A percentile compares a stretch with the other conserved stretches of the same genome.
Evolutionary conservation across 2,888 invertebrate species (phyloP).

Genomic region (Pachliopta kotzebuea): DNA sequence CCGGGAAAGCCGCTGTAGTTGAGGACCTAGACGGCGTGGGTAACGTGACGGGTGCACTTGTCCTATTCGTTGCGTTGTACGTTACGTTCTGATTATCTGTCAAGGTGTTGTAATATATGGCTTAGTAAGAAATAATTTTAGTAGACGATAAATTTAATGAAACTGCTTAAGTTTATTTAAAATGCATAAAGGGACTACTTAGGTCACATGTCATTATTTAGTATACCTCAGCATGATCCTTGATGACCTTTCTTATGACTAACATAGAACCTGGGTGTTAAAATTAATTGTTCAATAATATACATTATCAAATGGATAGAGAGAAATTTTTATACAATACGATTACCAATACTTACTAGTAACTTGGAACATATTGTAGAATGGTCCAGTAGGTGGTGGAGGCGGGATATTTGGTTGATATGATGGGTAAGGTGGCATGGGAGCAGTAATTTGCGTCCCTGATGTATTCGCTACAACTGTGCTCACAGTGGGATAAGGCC

Average conservation of each 20-base stretch:
- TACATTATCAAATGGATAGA: background rate
- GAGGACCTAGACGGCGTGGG: conserved; percentile 4
- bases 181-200: background rate
- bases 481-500: conserved; percentile 3
- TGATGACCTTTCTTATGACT: background rate
- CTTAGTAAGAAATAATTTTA: background rate
- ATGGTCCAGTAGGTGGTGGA: conserved; percentile 22
- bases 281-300: background rate
- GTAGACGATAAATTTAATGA: background rate
- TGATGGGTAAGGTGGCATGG: conserved; percentile 15
- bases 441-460: background rate
- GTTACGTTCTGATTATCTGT: conserved; percentile 10
- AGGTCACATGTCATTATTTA: background rate
- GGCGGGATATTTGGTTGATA: conserved; percentile 25
- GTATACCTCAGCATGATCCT: too few relatives aligned
- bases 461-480: background rate
- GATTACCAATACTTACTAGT: conserved; percentile 22
- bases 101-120: background rate
- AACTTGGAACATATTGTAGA: conserved; percentile 7
- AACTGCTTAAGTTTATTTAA: too few relatives aligned
- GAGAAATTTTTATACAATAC: background rate
- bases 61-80: conserved; percentile 6
- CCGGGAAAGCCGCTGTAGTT: conserved; percentile 9
- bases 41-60: conserved; percentile 4
- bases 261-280: background rate